Conservation (phyloP, 2,888 invertebrate species). For the Euclidia mi region DNA sequence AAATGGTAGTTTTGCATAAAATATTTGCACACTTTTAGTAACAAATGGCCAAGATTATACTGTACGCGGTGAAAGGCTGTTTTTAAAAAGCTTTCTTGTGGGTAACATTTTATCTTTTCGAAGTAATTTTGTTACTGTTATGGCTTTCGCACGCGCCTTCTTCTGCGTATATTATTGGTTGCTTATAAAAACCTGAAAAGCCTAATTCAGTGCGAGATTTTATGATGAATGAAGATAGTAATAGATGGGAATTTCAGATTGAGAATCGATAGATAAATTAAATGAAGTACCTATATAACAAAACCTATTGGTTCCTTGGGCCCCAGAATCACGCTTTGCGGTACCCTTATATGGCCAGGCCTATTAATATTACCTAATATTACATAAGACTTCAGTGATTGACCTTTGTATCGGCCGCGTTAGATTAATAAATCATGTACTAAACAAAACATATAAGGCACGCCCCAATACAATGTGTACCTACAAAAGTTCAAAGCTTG, state of each 20-base stretch:
- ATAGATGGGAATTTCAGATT: too few relatives aligned
- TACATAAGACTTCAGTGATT: too few relatives aligned
- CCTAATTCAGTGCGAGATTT: slow-evolving; percentile 2
- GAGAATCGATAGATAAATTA: too few relatives aligned
- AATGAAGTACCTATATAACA: too few relatives aligned
- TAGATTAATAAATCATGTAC: not conserved
- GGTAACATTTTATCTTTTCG: slow-evolving; percentile 23
- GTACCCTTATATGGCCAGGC: not conserved
- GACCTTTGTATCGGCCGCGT: too few relatives aligned
- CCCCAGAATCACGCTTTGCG: not conserved
- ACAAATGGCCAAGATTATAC: slow-evolving; percentile 35
- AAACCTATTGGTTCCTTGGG: slow-evolving; percentile 18
- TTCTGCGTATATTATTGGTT: too few relatives aligned
- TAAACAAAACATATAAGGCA: not conserved
- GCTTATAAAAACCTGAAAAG: slow-evolving; percentile 19
- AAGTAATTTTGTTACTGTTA: too few relatives aligned
- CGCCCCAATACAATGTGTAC: not conserved
- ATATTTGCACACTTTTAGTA: slow-evolving; percentile 18
- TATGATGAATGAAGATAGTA: too few relatives aligned
- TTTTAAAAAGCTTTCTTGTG: slow-evolving; percentile 11
- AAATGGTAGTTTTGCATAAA: slow-evolving; percentile 12
- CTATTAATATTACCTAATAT: too few relatives aligned
- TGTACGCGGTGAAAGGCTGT: slow-evolving; percentile 35
- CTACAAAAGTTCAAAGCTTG: slow-evolving; percentile 4
- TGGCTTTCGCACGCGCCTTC: too few relatives aligned